These are phyloP conservation scores for Drosophila birchii DNA, from an alignment of 2,888 invertebrate genomes.

Conservation along the genomic window DNA sequence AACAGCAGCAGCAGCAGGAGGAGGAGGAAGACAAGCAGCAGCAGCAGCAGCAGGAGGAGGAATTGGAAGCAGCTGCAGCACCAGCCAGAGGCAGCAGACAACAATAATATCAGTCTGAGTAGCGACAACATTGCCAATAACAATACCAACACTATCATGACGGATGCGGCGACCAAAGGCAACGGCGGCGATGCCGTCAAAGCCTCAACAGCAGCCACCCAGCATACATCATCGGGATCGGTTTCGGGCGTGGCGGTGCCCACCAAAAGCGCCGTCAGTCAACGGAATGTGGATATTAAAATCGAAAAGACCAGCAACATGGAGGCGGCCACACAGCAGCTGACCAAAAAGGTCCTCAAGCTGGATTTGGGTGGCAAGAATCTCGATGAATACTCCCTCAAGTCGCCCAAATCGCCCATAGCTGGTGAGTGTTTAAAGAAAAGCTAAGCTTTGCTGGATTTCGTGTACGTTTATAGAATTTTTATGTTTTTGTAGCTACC, in stretches of 20 bases:
- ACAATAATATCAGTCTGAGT: conserved; percentile 21
- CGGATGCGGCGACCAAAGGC: conserved; percentile 48
- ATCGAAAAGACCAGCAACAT: conserved; percentile 85
- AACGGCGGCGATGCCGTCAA: conserved; percentile 17
- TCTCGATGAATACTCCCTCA: conserved; percentile 81
- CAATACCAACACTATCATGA: conserved; percentile 29
- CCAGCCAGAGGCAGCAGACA: not conserved
- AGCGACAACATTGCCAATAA: conserved; percentile 16
- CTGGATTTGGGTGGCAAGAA: conserved; percentile 83
- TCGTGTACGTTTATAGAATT: not conserved
- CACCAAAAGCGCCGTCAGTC: conserved; percentile 86
- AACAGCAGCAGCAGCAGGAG: not conserved
- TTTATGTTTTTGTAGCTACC: not conserved
- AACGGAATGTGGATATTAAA: conserved; percentile 87
- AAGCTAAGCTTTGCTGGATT: not conserved
- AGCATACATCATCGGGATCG: not conserved
- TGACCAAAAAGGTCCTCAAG: conserved; percentile 83
- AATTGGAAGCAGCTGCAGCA: not conserved
- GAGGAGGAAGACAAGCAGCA: conserved; percentile 13
- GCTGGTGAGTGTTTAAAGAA: conserved; percentile 65
- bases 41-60: not conserved
- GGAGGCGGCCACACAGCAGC: conserved; percentile 74
- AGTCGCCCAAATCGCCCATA: conserved; percentile 84
- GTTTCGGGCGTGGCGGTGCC: conserved; percentile 20
- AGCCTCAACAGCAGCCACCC: conserved; percentile 32